A percentile compares a stretch with the other conserved stretches of the same genome.
These are phyloP conservation scores for Scolopax mira DNA, from an alignment of 2,113 vertebrate species.

Conservation along the genomic window DNA sequence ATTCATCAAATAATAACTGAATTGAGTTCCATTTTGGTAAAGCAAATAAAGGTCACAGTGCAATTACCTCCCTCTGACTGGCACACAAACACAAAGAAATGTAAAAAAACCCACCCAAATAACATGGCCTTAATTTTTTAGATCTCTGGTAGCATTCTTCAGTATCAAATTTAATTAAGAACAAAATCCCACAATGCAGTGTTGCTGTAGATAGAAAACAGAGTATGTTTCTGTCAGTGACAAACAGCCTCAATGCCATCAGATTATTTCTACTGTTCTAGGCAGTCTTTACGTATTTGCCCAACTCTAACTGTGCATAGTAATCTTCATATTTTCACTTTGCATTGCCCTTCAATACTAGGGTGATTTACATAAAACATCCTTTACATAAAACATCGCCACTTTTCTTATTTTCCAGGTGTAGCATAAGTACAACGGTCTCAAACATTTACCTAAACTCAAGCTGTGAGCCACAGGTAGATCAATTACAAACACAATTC, in stretches of 20 bases:
- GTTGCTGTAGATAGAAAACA: background rate
- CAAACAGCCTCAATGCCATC: background rate
- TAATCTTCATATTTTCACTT: background rate
- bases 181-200: background rate
- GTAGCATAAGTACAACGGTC: background rate
- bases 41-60: background rate
- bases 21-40: background rate
- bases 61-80: background rate
- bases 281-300: background rate
- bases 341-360: background rate
- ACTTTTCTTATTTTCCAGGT: background rate
- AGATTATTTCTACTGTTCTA: background rate
- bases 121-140: background rate
- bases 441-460: background rate
- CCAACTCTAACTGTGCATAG: background rate
- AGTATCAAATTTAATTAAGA: background rate
- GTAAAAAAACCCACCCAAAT: accelerated
- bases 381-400: background rate
- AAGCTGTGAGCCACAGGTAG: background rate
- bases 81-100: background rate
- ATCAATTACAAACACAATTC: background rate
- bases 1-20: background rate
- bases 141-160: background rate
- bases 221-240: background rate
- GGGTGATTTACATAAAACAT: background rate